These are phyloP conservation scores for Pristionchus pacificus DNA, from an alignment of 1,140 invertebrate genomes.

Conservation along the genomic window DNA sequence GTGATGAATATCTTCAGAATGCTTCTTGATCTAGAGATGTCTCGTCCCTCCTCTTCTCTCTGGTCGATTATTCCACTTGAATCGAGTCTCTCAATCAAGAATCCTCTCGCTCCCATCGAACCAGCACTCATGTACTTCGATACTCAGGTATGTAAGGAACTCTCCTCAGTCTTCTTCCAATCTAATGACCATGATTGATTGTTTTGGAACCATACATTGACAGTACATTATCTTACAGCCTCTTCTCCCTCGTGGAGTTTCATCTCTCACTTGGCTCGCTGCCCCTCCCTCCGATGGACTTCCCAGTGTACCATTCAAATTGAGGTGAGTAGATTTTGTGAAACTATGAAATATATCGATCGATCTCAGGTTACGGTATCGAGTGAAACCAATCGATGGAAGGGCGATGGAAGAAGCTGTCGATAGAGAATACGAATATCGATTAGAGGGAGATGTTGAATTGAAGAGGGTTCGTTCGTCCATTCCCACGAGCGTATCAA, in stretches of 20 bases:
- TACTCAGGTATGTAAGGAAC: too few relatives aligned
- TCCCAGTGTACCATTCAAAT: background rate
- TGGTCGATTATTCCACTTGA: background rate
- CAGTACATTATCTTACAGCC: background rate
- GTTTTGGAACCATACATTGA: too few relatives aligned
- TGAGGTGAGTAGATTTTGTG: background rate
- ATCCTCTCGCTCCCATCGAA: background rate
- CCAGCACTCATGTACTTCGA: too few relatives aligned
- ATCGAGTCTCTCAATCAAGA: background rate
- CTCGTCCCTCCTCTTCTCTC: background rate
- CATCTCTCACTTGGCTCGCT: background rate
- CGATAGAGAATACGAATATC: slow-evolving; percentile 29
- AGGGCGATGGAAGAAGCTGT: background rate
- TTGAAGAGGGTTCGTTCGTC: slow-evolving; percentile 30
- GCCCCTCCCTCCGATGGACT: background rate
- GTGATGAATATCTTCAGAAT: background rate
- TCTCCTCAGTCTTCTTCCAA: too few relatives aligned
- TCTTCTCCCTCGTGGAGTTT: background rate
- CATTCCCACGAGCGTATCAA: background rate
- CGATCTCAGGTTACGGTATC: background rate
- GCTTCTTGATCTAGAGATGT: background rate
- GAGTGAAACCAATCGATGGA: background rate
- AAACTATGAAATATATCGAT: background rate
- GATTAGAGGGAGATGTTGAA: slow-evolving; percentile 29
- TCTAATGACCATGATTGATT: too few relatives aligned